These are phyloP conservation scores for Orchesella flavescens DNA, from an alignment of 2,888 invertebrate species.

Conservation along the genomic window DNA sequence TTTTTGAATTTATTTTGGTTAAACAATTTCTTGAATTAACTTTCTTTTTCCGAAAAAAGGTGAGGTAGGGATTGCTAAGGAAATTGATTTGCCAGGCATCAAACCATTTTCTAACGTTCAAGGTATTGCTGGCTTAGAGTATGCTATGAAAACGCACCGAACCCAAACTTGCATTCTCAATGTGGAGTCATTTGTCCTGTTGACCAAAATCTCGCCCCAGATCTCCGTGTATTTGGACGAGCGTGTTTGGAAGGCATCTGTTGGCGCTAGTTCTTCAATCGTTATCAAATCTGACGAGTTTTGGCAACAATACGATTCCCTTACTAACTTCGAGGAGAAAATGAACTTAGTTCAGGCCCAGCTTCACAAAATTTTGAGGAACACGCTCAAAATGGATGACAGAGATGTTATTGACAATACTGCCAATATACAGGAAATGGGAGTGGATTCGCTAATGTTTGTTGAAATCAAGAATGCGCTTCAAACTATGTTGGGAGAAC, in stretches of 20 bases:
- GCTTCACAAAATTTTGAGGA: neutral
- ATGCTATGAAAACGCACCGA: slow-evolving; percentile 38
- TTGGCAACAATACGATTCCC: slow-evolving; percentile 57
- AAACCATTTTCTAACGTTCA: slow-evolving; percentile 51
- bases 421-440: too few species aligned
- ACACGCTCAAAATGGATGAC: slow-evolving; percentile 24
- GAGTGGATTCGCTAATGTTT: slow-evolving; percentile 46
- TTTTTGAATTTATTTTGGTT: too few species aligned
- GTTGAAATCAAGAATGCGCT: slow-evolving; percentile 49
- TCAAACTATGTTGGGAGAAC: slow-evolving; percentile 33
- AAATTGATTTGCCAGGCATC: slow-evolving; percentile 57
- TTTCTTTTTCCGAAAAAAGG: too few species aligned
- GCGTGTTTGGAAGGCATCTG: slow-evolving; percentile 49
- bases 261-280: too few species aligned
- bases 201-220: slow-evolving; percentile 30
- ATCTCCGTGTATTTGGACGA: slow-evolving; percentile 52
- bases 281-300: slow-evolving; percentile 41
- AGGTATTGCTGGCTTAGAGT: slow-evolving; percentile 46
- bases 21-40: too few species aligned
- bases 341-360: slow-evolving; percentile 11
- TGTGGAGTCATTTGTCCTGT: slow-evolving; percentile 39
- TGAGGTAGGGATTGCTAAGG: slow-evolving; percentile 55
- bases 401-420: slow-evolving; percentile 13
- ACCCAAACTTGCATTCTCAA: slow-evolving; percentile 41
- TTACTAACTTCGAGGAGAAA: neutral